phyloP scores from a whole-genome alignment of 2,888 invertebrate genomes.

The Pterostichus niger region DNA sequence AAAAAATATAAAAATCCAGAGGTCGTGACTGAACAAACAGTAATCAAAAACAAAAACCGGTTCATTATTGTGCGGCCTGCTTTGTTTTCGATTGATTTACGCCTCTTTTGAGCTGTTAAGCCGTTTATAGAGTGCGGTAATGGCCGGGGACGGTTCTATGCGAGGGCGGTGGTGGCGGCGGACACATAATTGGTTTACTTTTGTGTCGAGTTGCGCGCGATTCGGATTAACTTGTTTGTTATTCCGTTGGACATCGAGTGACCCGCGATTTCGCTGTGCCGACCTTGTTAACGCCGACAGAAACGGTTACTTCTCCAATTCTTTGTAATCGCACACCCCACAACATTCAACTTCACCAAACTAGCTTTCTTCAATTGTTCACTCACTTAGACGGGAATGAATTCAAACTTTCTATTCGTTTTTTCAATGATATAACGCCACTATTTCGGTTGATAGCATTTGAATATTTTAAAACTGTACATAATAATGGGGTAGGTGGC shows the following conservation, averaged over 20 bases:
- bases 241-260: conserved; percentile 19
- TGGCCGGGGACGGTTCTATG: neutral
- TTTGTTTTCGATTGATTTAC: conserved; percentile 43
- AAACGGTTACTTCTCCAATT: neutral
- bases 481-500: too few relatives aligned
- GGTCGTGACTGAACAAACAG: conserved; percentile 35
- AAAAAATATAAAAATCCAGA: conserved; percentile 15
- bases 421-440: too few relatives aligned
- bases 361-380: neutral
- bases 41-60: conserved; percentile 21
- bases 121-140: conserved; percentile 22
- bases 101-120: conserved; percentile 26
- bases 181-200: conserved; percentile 47
- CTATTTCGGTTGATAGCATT: too few relatives aligned
- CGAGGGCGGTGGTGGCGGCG: conserved; percentile 3
- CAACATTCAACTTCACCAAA: neutral
- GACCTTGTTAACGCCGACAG: neutral
- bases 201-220: conserved; percentile 40
- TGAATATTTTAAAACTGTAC: too few relatives aligned
- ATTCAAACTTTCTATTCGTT: too few relatives aligned
- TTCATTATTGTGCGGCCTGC: conserved; percentile 28
- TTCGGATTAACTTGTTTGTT: conserved; percentile 51
- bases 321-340: neutral
- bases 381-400: too few relatives aligned
- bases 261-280: neutral